phyloP scores from a whole-genome alignment of 2,888 invertebrate genomes.

The Caenorhabditis zanzibari region DNA sequence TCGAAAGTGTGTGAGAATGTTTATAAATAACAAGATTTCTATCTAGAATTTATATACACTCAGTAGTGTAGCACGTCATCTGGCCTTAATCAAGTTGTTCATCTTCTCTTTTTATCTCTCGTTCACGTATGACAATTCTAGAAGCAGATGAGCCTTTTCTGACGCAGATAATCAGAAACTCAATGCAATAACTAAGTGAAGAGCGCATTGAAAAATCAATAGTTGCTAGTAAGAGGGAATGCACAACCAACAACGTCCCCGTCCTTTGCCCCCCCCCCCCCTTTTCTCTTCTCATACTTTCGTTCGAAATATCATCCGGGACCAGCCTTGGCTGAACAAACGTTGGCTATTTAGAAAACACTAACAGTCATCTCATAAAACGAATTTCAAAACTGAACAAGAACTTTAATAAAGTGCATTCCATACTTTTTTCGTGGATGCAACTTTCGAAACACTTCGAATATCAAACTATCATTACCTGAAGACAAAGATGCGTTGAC shows the following conservation, averaged over 20 bases:
- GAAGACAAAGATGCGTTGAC: slow-evolving; percentile 27
- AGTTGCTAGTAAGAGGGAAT: slow-evolving; percentile 32
- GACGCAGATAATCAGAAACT: slow-evolving; percentile 1
- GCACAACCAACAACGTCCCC: slow-evolving; percentile 40
- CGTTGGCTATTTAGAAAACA: slow-evolving; percentile 32
- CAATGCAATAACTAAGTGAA: neutral
- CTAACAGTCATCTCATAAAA: neutral
- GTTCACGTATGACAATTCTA: slow-evolving; percentile 25
- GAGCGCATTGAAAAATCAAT: slow-evolving; percentile 57
- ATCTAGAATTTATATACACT: slow-evolving; percentile 15
- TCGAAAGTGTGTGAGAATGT: slow-evolving; percentile 29
- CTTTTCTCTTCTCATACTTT: slow-evolving; percentile 10
- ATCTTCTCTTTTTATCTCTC: neutral
- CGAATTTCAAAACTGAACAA: neutral
- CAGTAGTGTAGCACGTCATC: slow-evolving; percentile 30
- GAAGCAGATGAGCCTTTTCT: slow-evolving; percentile 1
- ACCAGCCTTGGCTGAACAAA: slow-evolving; percentile 46
- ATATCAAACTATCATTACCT: slow-evolving; percentile 14
- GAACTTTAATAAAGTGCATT: neutral
- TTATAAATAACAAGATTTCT: slow-evolving; percentile 5
- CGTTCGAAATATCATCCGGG: slow-evolving; percentile 30
- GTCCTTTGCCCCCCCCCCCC: slow-evolving; percentile 9
- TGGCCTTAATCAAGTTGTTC: slow-evolving; percentile 37
- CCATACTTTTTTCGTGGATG: neutral
- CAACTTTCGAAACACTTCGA: slow-evolving; percentile 5